Evolutionary conservation across 2,888 invertebrate species (phyloP), one percentile per base, ranked within the genome.

Genomic region (Cryptocephalus moraei): DNA sequence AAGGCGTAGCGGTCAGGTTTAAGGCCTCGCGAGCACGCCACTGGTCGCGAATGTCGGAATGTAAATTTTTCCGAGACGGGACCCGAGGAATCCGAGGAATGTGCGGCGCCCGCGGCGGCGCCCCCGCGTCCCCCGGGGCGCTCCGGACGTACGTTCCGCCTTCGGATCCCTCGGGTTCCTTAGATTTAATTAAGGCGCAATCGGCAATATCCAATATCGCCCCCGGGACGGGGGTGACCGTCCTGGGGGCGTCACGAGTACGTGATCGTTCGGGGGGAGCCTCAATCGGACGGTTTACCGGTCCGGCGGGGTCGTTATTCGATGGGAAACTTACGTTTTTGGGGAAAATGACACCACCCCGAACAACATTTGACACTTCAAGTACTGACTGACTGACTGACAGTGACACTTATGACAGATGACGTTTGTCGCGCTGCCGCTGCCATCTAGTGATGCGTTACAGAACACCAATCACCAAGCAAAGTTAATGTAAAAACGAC

Each of bases 321-420:
- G 50, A 49, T 41, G 51, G 62, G 61, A 66, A 65, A 67, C 67
- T 69, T 63, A 68, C 68, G 59, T 67, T 66, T 64, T 60, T 61
- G 55, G 50, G 60, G 59, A 65, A 66, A 66, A 63, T 68, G 68
- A 67, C 68, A 68, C 68, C 68, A 68, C 69, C 68, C 69, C 64
- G 51, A 53, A 49, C 53, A 49, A 53, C 51, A 49, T 50, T 53
- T 50, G 53, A 53, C 53, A 53, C 49, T 53, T 51, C 44, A 47
- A 36, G 22, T 22, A 22, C 22, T 22, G 22, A 6, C 6, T 22
- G 6, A 22, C 22, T 22, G 22, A 6, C 6, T 22, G 6, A 22
- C 22, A 22, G 22, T 22, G 22, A 22, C 22, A 22, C 22, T 22
- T 22, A 6, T 22, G 22, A 22, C 22, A 22, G 22, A 22, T 22